Conservation (phyloP, 2,797 vertebrate genomes). For the Onychomys arenicola region DNA sequence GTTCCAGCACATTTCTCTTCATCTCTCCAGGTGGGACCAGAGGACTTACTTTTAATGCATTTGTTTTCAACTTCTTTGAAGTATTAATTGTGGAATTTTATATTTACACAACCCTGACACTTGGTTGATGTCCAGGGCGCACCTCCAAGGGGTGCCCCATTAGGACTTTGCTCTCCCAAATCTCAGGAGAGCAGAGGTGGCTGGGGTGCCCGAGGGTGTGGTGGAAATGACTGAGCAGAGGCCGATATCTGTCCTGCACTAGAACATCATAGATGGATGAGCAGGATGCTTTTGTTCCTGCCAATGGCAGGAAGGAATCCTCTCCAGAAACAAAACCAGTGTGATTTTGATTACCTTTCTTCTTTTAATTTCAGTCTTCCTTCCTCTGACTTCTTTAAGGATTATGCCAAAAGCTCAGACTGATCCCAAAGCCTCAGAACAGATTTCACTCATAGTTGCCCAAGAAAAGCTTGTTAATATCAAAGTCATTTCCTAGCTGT, state of each 20-base stretch:
- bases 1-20: not conserved
- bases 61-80: slow-evolving; percentile 13
- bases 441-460: slow-evolving; percentile 54
- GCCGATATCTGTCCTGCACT: accelerated
- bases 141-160: not conserved
- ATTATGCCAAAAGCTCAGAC: slow-evolving; percentile 64
- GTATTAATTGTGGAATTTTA: slow-evolving; percentile 11
- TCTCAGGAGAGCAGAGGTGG: not conserved
- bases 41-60: not conserved
- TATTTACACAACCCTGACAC: not conserved
- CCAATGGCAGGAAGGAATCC: slow-evolving; percentile 57
- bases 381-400: slow-evolving; percentile 66
- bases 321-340: slow-evolving; percentile 37
- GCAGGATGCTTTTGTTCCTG: slow-evolving; percentile 19
- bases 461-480: slow-evolving; percentile 73
- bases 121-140: not conserved
- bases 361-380: slow-evolving; percentile 63
- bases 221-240: not conserved
- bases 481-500: slow-evolving; percentile 62
- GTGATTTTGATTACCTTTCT: slow-evolving; percentile 70
- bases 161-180: slow-evolving; percentile 5
- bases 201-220: not conserved
- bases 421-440: slow-evolving; percentile 61
- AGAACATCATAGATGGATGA: not conserved
- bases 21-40: not conserved